These are phyloP conservation scores for Campylomormyrus numenius DNA, from an alignment of 2,113 vertebrate species.

Conservation along the genomic window DNA sequence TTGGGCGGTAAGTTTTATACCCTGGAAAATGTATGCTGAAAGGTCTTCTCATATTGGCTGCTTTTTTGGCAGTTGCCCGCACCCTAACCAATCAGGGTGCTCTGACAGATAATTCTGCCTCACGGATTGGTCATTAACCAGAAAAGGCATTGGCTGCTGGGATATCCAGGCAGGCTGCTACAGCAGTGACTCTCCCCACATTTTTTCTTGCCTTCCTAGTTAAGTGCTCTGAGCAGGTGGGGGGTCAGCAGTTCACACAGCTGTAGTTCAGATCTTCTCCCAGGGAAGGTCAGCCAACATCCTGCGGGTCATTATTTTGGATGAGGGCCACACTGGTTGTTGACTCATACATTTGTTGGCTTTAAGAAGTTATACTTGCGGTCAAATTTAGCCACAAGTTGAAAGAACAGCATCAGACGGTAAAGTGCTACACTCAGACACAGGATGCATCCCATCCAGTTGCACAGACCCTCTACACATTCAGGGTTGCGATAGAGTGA, in stretches of 20 bases:
- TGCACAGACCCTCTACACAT: background rate
- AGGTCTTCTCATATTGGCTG: background rate
- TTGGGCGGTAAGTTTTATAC: background rate
- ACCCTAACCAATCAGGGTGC: background rate
- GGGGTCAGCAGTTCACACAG: slow-evolving; percentile 9
- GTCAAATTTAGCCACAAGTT: background rate
- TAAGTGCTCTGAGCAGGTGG: slow-evolving; percentile 7
- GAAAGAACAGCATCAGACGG: background rate
- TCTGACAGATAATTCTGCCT: slow-evolving; percentile 41
- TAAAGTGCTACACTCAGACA: background rate
- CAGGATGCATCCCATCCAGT: background rate
- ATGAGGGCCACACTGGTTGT: background rate
- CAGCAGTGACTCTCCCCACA: background rate
- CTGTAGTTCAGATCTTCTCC: background rate
- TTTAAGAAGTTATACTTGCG: background rate
- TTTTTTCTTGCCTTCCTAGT: slow-evolving; percentile 2
- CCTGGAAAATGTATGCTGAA: background rate
- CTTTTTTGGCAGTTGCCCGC: background rate
- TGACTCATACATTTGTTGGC: slow-evolving; percentile 18
- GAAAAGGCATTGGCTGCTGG: slow-evolving; percentile 15
- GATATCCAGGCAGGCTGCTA: slow-evolving; percentile 15
- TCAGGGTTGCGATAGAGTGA: background rate
- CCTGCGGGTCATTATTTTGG: slow-evolving; percentile 1
- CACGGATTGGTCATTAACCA: slow-evolving; percentile 50
- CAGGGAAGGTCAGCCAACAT: background rate